Base-by-base conservation (phyloP, 92 coral and sea anemone species). In the Paragorgia papillata region DNA sequence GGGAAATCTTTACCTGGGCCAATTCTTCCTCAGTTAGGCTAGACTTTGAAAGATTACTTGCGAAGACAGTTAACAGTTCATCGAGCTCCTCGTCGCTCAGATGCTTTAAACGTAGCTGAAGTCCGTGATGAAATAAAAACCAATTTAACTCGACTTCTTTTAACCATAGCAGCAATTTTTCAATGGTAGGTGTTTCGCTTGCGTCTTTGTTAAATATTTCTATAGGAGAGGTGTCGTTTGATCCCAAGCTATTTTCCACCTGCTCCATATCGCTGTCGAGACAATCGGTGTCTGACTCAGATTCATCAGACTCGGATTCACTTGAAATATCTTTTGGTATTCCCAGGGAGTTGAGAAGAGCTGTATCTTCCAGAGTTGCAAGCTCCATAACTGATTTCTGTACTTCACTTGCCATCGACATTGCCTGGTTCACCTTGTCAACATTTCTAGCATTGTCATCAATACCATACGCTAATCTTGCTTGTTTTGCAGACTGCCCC, bases 291-390 rank as follows among this genome's bases (percentile, higher is more conserved):
- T 78, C 73, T 46, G 50, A 33, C 67, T 56, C 70, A 58, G 50
- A 44, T 70, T 78, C 82, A 54, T 46, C 73, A 30, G 57, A 48
- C 7, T 57, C 55, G 26, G 50, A 33, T 21, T 63, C 50, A 66
- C 73, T 66, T 66, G 41, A 31, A 9, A 22, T 40, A 41, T 63
- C 75, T 9, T 78, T 71, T 63, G 17, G 32, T 25, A 76, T 62
- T 13, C 87, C 87, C 69, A 83, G 9, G 37, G 83, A 76, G 58
- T 20, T 83, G 32, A 84, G 43, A 32, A 84, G 75, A 31, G 84
- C 83, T 28, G 80, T 68, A 21, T 84, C 88, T 69, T 84, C 46
- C 2, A 77, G 75, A 13, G 50, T 35, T 7, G 88, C 88, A 60
- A 84, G 84, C 62, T 37, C 37, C 49, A 71, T 57, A 29, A 58